Conservation (phyloP, 2,113 vertebrate species). For the Crotalus helleri region DNA sequence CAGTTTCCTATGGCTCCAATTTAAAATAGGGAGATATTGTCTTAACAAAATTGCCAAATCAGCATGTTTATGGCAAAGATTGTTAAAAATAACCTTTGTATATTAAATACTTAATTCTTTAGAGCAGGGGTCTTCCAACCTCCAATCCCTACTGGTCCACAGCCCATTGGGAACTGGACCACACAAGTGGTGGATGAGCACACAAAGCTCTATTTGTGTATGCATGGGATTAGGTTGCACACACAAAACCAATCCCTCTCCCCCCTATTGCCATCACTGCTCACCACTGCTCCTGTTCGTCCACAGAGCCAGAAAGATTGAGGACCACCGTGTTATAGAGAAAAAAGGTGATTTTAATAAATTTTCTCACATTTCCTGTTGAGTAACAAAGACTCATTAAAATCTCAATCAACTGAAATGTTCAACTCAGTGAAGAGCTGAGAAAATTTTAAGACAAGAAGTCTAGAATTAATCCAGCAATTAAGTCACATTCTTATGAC, state of each 20-base stretch:
- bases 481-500: not conserved
- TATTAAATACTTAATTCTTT: not conserved
- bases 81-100: not conserved
- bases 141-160: not conserved
- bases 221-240: not conserved
- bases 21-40: not conserved
- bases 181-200: rapidly evolving
- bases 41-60: not conserved
- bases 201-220: not conserved
- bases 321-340: not conserved
- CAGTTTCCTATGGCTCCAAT: not conserved
- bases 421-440: not conserved
- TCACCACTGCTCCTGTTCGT: not conserved
- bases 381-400: not conserved
- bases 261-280: not conserved
- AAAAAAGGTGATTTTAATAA: not conserved
- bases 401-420: not conserved
- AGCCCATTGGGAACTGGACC: too few relatives aligned
- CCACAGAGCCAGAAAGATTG: not conserved
- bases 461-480: not conserved
- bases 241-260: not conserved
- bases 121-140: not conserved
- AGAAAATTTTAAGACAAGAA: not conserved
- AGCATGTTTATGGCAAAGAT: not conserved
- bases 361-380: not conserved